Conservation (phyloP, 2,113 vertebrate genomes). For the Canis aureus region DNA sequence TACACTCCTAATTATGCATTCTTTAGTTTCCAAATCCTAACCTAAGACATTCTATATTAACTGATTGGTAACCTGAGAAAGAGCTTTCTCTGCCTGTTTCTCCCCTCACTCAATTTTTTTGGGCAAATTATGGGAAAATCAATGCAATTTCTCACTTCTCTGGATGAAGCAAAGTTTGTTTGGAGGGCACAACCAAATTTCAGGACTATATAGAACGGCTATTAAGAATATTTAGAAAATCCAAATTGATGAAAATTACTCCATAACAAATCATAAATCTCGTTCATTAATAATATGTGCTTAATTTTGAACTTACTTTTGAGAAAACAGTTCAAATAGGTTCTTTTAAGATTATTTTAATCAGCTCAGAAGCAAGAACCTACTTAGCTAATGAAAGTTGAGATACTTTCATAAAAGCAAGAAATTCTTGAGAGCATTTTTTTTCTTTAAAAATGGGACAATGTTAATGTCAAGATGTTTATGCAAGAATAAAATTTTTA, state of each 20-base stretch:
- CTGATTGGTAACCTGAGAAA: conserved; percentile 51
- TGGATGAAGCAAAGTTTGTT: conserved; percentile 36
- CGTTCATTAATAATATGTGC: conserved; percentile 34
- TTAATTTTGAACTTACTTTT: conserved; percentile 51
- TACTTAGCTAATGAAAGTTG: conserved; percentile 58
- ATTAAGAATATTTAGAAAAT: conserved; percentile 47
- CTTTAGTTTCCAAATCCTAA: conserved; percentile 64
- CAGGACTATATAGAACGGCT: conserved; percentile 25
- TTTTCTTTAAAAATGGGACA: conserved; percentile 54
- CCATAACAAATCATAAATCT: conserved; percentile 36
- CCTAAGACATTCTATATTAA: conserved; percentile 6
- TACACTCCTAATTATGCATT: conserved; percentile 59
- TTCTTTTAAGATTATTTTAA: conserved; percentile 63
- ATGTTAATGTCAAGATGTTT: conserved; percentile 60
- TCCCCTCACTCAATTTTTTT: not conserved
- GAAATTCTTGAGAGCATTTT: conserved; percentile 56
- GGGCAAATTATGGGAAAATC: conserved; percentile 3
- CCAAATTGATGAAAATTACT: conserved; percentile 52
- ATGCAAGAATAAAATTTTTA: conserved; percentile 50
- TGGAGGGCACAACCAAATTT: conserved; percentile 48
- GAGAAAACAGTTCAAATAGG: conserved; percentile 26
- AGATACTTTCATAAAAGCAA: conserved; percentile 56
- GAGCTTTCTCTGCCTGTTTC: conserved; percentile 31
- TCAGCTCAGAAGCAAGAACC: conserved; percentile 60
- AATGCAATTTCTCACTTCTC: conserved; percentile 32